Conservation (phyloP, 2,888 invertebrate species). For the Arrhopalites spinosus region DNA sequence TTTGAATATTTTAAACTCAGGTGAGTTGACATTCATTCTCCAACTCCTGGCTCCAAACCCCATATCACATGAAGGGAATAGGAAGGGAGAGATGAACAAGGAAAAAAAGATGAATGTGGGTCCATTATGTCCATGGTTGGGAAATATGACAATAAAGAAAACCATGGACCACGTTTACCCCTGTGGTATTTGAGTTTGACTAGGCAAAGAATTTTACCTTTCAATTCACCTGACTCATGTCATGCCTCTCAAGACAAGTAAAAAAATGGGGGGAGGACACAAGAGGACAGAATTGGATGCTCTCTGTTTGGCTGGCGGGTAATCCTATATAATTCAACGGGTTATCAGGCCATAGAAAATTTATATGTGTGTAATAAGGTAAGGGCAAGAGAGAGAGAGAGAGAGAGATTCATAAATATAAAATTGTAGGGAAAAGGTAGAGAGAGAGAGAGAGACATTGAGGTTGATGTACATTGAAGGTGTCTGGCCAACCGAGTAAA, state of each 20-base stretch:
- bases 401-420: constrained; percentile 20
- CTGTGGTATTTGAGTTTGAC: too few relatives aligned
- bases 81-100: too few relatives aligned
- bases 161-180: too few relatives aligned
- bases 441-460: not conserved
- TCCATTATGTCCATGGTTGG: too few relatives aligned
- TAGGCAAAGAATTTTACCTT: too few relatives aligned
- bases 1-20: too few relatives aligned
- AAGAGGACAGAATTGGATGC: constrained; percentile 8
- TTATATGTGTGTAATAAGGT: constrained; percentile 9
- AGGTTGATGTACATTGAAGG: not conserved
- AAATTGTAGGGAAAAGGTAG: not conserved
- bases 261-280: not conserved
- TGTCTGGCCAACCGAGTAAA: constrained; percentile 1
- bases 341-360: constrained; percentile 26
- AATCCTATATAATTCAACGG: constrained; percentile 6
- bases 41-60: too few relatives aligned
- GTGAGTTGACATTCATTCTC: too few relatives aligned
- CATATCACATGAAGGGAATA: too few relatives aligned
- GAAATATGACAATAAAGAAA: too few relatives aligned
- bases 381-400: not conserved
- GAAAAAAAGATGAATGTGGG: too few relatives aligned
- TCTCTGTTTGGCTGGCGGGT: not conserved
- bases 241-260: not conserved
- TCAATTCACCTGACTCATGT: constrained; percentile 23